Evolutionary conservation across 2,113 vertebrate genomes (phyloP).

Genomic region (Brachypteracias leptosomus): DNA sequence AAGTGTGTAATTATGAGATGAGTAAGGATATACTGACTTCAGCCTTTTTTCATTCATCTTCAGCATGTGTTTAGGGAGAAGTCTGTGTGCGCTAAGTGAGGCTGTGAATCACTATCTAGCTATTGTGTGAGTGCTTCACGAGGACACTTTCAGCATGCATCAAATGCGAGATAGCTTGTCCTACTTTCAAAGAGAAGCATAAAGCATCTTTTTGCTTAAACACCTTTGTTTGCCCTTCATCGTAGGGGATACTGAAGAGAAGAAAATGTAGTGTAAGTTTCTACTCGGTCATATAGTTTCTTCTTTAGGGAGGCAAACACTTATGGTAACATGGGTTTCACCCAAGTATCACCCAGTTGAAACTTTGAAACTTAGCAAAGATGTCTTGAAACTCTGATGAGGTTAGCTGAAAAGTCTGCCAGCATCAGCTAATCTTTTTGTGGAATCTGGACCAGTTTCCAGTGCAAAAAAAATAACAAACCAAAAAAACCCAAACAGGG

Average conservation of each 20-base stretch:
- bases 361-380: background rate
- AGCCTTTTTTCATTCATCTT: constrained; percentile 15
- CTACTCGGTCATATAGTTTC: background rate
- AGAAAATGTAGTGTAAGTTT: background rate
- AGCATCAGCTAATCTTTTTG: constrained; percentile 48
- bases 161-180: background rate
- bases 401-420: constrained; percentile 29
- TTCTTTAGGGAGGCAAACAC: background rate
- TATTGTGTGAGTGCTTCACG: background rate
- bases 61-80: background rate
- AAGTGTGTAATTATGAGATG: background rate
- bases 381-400: background rate
- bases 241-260: background rate
- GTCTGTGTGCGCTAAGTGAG: background rate
- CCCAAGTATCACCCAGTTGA: background rate
- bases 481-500: background rate
- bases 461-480: background rate
- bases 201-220: background rate
- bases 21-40: background rate
- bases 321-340: background rate
- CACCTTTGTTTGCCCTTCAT: background rate
- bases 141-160: background rate
- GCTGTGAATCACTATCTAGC: background rate
- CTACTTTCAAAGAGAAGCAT: background rate
- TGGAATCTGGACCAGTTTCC: constrained; percentile 37